A percentile compares a stretch with the other conserved stretches of the same genome.
phyloP scores from a whole-genome alignment of 2,888 invertebrate species.

The Oligia latruncula region DNA sequence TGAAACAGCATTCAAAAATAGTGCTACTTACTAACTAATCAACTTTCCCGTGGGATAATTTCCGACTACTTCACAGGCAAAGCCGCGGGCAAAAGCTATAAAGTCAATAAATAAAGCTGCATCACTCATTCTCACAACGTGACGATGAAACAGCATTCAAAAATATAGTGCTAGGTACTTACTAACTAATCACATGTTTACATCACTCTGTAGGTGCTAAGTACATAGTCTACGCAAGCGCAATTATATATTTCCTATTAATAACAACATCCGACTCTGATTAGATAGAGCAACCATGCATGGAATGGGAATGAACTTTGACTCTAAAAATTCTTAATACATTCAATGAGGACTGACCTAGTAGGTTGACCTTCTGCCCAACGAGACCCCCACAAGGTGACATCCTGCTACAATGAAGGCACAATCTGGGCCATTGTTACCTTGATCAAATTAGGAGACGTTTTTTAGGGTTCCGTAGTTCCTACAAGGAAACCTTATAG shows the following conservation, averaged over 20 bases:
- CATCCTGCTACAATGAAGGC: not conserved
- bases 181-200: constrained; percentile 12
- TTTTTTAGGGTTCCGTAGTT: not conserved
- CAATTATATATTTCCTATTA: constrained; percentile 20
- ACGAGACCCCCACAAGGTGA: constrained; percentile 8
- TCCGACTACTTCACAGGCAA: too few species aligned
- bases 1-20: not conserved
- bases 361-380: constrained; percentile 21
- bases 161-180: not conserved
- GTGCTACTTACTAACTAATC: not conserved
- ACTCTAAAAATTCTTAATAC: constrained; percentile 12
- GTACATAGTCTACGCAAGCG: constrained; percentile 5
- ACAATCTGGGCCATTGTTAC: not conserved
- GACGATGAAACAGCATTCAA: not conserved
- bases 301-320: constrained; percentile 28
- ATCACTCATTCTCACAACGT: not conserved
- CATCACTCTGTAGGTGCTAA: constrained; percentile 12
- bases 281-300: constrained; percentile 27
- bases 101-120: not conserved
- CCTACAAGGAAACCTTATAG: too few species aligned
- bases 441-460: not conserved
- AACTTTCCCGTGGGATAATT: not conserved
- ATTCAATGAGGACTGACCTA: constrained; percentile 18
- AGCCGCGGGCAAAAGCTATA: not conserved
- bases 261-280: constrained; percentile 35